phyloP scores from a whole-genome alignment of 1,140 invertebrate species.

The Batillaria attramentaria region DNA sequence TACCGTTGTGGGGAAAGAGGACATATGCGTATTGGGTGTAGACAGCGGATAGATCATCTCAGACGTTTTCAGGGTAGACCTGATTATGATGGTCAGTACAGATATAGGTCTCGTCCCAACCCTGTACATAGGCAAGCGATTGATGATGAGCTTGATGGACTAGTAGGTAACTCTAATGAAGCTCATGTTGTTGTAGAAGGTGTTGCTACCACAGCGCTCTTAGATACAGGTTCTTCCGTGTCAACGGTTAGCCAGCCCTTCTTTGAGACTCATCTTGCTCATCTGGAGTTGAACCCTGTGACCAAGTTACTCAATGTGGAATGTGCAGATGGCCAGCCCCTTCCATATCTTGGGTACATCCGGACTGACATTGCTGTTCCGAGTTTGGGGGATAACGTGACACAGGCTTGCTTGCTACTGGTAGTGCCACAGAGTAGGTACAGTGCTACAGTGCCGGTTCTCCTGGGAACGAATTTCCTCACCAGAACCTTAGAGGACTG shows the following conservation, averaged over 20 bases:
- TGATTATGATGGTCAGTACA: too few species aligned
- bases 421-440: background rate
- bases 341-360: slow-evolving; percentile 43
- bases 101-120: too few species aligned
- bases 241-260: slow-evolving; percentile 30
- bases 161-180: slow-evolving; percentile 15
- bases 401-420: background rate
- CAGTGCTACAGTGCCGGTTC: background rate
- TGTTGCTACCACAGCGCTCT: slow-evolving; percentile 7
- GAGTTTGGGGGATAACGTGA: background rate
- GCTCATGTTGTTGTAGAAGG: slow-evolving; percentile 19
- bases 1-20: too few species aligned
- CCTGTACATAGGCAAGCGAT: too few species aligned
- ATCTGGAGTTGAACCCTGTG: slow-evolving; percentile 21
- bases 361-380: background rate
- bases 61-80: too few species aligned
- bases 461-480: slow-evolving; percentile 40
- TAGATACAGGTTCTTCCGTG: slow-evolving; percentile 36
- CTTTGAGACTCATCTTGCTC: slow-evolving; percentile 9
- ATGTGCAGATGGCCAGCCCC: slow-evolving; percentile 42
- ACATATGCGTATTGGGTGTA: too few species aligned
- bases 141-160: background rate
- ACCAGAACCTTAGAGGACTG: slow-evolving; percentile 10
- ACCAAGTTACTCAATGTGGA: slow-evolving; percentile 33
- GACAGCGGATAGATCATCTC: too few species aligned